phyloP scores from a whole-genome alignment of 1,140 invertebrate genomes.

The Papilio glaucus region DNA sequence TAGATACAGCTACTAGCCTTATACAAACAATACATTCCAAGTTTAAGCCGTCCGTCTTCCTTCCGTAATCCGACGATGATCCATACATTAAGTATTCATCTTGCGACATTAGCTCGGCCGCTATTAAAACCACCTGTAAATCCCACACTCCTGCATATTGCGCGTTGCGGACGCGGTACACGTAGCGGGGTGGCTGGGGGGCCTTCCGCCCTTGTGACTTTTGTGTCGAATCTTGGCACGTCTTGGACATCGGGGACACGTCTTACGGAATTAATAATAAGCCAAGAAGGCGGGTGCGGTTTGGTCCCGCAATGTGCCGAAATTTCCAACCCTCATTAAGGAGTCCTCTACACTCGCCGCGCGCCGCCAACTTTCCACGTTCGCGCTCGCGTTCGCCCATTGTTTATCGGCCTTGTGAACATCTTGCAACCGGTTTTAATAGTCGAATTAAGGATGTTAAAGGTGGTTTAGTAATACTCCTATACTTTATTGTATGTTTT shows the following conservation, averaged over 20 bases:
- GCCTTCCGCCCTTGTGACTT: slow-evolving; percentile 74
- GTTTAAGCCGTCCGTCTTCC: slow-evolving; percentile 50
- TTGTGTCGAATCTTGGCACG: slow-evolving; percentile 82
- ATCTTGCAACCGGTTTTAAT: slow-evolving; percentile 76
- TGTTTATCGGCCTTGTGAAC: slow-evolving; percentile 79
- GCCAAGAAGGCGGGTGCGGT: slow-evolving; percentile 80
- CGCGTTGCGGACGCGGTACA: slow-evolving; percentile 70
- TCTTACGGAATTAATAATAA: slow-evolving; percentile 84
- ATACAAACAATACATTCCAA: slow-evolving; percentile 24
- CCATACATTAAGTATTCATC: slow-evolving; percentile 81
- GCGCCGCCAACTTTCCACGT: slow-evolving; percentile 73
- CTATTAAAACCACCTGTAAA: slow-evolving; percentile 83
- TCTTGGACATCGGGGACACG: slow-evolving; percentile 82
- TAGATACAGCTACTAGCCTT: background rate
- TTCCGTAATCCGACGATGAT: slow-evolving; percentile 64
- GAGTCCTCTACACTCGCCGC: slow-evolving; percentile 77
- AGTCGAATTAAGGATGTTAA: slow-evolving; percentile 73
- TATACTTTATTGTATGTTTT: too few relatives aligned
- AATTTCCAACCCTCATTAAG: slow-evolving; percentile 82
- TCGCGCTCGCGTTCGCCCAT: slow-evolving; percentile 70
- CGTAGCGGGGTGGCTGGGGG: slow-evolving; percentile 58
- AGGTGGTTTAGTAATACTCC: slow-evolving; percentile 29
- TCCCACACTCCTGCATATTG: slow-evolving; percentile 65
- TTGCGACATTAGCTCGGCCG: slow-evolving; percentile 75
- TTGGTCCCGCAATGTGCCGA: slow-evolving; percentile 76